Conservation (phyloP, 1,140 invertebrate genomes). For the Planococcus citri region DNA sequence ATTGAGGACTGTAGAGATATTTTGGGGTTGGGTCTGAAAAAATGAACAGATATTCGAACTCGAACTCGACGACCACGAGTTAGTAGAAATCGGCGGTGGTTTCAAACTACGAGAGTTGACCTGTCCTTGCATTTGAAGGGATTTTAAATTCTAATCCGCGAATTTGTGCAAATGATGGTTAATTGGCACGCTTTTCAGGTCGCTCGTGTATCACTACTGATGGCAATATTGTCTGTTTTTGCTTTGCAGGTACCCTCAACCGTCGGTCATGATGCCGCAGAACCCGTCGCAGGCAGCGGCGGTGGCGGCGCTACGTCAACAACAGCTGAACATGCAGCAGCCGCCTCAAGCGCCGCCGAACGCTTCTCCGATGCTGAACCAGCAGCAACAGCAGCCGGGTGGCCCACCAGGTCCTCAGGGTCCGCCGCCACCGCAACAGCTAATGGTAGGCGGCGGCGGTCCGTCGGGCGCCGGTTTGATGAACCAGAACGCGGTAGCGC, state of each 20-base stretch:
- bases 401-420: constrained; percentile 34
- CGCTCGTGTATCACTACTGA: too few relatives aligned
- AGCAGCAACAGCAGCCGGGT: constrained; percentile 38
- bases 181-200: too few relatives aligned
- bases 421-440: constrained; percentile 36
- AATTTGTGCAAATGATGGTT: too few relatives aligned
- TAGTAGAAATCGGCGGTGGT: too few relatives aligned
- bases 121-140: too few relatives aligned
- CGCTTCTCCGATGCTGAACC: constrained; percentile 28
- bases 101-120: too few relatives aligned
- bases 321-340: constrained; percentile 25
- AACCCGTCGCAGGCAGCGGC: too few relatives aligned
- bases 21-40: too few relatives aligned
- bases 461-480: constrained; percentile 26
- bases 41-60: too few relatives aligned
- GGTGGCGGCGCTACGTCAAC: constrained; percentile 22
- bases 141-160: too few relatives aligned
- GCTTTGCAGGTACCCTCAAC: constrained; percentile 32
- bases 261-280: constrained; percentile 26
- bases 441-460: constrained; percentile 37
- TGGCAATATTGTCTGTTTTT: background rate
- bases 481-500: constrained; percentile 20
- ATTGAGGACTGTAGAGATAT: too few relatives aligned
- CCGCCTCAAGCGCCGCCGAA: constrained; percentile 28
- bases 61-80: too few relatives aligned